Evolutionary conservation across 2,888 invertebrate species (phyloP).

Genomic region (Tachina fera): DNA sequence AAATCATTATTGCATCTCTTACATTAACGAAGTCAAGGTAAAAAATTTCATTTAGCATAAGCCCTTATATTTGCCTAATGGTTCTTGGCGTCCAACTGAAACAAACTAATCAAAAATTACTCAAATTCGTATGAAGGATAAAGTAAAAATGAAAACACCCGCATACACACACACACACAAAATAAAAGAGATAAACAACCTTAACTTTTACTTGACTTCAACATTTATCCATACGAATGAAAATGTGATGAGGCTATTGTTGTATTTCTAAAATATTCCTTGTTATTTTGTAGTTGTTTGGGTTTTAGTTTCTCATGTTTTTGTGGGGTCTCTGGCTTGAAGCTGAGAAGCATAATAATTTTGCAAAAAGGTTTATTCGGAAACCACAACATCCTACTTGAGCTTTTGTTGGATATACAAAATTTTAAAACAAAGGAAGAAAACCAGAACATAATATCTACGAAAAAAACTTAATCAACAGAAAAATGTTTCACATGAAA

Average conservation of each 20-base stretch:
- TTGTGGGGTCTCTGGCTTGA: constrained; percentile 13
- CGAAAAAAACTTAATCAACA: neutral
- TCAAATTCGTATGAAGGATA: neutral
- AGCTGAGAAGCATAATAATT: constrained; percentile 55
- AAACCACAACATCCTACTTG: constrained; percentile 63
- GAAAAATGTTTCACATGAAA: neutral
- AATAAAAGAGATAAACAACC: constrained; percentile 22
- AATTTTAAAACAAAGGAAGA: constrained; percentile 26
- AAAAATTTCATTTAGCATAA: constrained; percentile 24
- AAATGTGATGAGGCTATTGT: constrained; percentile 16
- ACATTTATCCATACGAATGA: constrained; percentile 16
- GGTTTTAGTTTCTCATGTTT: neutral
- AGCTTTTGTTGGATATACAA: constrained; percentile 47
- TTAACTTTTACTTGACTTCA: constrained; percentile 51
- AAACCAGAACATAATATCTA: neutral
- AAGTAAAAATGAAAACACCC: neutral
- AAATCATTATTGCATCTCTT: neutral
- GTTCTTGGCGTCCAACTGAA: neutral
- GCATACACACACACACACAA: neutral
- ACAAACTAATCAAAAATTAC: constrained; percentile 16
- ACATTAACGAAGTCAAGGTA: constrained; percentile 45
- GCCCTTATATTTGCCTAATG: neutral
- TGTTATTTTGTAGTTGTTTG: neutral
- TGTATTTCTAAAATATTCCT: neutral
- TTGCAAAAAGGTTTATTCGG: constrained; percentile 60